Base-by-base conservation (phyloP, 2,888 invertebrate species). In the Timema cristinae region DNA sequence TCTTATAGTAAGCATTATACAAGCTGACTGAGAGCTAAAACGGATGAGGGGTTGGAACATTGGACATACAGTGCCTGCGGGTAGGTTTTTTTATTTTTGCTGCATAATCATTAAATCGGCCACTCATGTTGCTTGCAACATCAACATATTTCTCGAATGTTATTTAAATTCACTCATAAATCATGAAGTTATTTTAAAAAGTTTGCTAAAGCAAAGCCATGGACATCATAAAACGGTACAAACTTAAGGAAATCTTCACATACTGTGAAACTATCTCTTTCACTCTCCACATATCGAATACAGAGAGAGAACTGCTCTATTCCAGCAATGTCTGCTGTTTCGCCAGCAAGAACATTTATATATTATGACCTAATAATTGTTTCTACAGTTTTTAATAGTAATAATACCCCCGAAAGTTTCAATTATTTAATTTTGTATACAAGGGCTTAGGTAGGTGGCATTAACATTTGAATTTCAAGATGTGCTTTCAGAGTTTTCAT, bases 251-350 rank as follows among this genome's bases (percentile, higher is more conserved):
- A 48, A 48, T 66, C 48, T 59, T 13, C 59, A 59, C 6, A 9
- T 59, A 59, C 32, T 59, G 32, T 59, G 59, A 59, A 59, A 59
- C 6, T 59, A 15, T 59, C 59, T 59, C 9, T 59, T 59, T 59
- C 59, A 8, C 9, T n/a, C 9, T 66, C 50, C 51, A 50, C 47
- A 50, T 67, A 32, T 32, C 32, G 32, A 32, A 32, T 32, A 32
- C 32, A 32, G 4, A 32, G 32, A 32, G 32, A 32, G 32, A 32
- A 32, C 1, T 32, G 32, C 32, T 32, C 32, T 32, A 32, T 32
- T 32, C 32, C 32, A 32, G 32, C 32, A 32, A 32, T 32, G 32
- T 32, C 32, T 32, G 32, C 32, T 32, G 32, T 32, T 32, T 32
- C 32, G 32, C 4, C 32, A 32, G 32, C 32, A 32, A 32, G 32